Evolutionary conservation across 2,888 invertebrate species (phyloP), one percentile per base, ranked within the genome.

Genomic region (Bellardia pandia): DNA sequence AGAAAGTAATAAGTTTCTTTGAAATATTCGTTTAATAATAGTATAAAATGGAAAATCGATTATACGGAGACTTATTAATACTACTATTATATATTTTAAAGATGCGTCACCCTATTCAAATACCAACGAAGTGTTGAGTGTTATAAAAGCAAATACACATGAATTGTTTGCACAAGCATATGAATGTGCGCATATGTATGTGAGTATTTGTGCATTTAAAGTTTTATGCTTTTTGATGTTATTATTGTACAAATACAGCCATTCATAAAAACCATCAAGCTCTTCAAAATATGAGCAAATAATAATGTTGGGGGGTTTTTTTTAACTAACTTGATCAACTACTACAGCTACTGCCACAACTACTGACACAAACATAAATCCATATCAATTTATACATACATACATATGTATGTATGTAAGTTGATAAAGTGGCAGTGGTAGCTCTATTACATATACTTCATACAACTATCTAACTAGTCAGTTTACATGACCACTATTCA

Each of bases 401-500:
- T n/a, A n/a, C n/a, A n/a, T n/a, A n/a, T n/a, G n/a, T 56, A 56
- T 9, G 23, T 8, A 23, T 51, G 6, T 51, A 13, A n/a, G 13
- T 13, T 13, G 13, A 11, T 13, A 45, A 51, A 51, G 37, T 51
- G 4, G 51, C n/a, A 51, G 14, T 51, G n/a, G 14, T 51, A 45
- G 45, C 11, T 45, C 3, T 14, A 62, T 62, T 62, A 37, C 62
- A 37, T 7, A 62, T 33, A 33, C 14, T 33, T 14, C 45, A 45
- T 45, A 45, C 45, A 45, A 45, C 11, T 56, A 23, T 11, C 2
- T 33, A 13, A 4, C 5, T 1, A 42, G 45, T 48, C 51, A 40
- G 45, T 69, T 23, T n/a, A 74, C 16, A 81, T 74, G 74, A 74
- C 72, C 83, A 71, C 62, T 71, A 71, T 71, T 77, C 37, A 77